These are phyloP conservation scores for Epinotia demarniana DNA, from an alignment of 2,888 invertebrate genomes.

Conservation along the genomic window DNA sequence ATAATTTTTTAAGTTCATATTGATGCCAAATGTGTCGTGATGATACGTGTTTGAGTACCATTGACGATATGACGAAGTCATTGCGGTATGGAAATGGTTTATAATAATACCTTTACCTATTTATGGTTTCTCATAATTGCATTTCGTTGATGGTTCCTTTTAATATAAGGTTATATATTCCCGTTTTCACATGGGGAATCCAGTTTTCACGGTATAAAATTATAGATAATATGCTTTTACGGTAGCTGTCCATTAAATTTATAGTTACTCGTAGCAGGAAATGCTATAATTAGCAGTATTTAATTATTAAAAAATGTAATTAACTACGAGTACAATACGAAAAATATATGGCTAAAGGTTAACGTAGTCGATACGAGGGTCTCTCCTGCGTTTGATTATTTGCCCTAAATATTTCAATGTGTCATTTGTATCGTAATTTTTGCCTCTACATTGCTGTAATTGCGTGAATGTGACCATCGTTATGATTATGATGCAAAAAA, in stretches of 20 bases:
- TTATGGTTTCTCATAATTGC: slow-evolving; percentile 37
- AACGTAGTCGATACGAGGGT: background rate
- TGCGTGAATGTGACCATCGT: no score
- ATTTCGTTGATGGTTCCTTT: slow-evolving; percentile 18
- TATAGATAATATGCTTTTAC: slow-evolving; percentile 22
- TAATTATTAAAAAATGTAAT: background rate
- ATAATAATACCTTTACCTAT: slow-evolving; percentile 38
- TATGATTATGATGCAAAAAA: no score
- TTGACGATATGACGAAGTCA: slow-evolving; percentile 18
- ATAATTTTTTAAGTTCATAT: background rate
- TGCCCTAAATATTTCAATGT: no score
- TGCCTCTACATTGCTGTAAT: no score
- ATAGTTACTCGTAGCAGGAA: background rate
- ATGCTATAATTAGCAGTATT: slow-evolving; percentile 4
- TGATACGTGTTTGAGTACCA: background rate
- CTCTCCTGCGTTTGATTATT: no score
- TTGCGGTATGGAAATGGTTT: slow-evolving; percentile 29
- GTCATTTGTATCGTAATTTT: no score
- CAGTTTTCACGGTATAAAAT: slow-evolving; percentile 13
- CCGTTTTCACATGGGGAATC: slow-evolving; percentile 2
- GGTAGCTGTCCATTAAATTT: slow-evolving; percentile 13
- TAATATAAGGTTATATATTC: slow-evolving; percentile 20
- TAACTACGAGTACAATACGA: no score
- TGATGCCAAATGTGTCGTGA: slow-evolving; percentile 6
- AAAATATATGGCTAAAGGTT: background rate